A percentile compares a stretch with the other conserved stretches of the same genome.
Conservation (phyloP, 1,140 invertebrate genomes). For the Ephestia elutella region DNA sequence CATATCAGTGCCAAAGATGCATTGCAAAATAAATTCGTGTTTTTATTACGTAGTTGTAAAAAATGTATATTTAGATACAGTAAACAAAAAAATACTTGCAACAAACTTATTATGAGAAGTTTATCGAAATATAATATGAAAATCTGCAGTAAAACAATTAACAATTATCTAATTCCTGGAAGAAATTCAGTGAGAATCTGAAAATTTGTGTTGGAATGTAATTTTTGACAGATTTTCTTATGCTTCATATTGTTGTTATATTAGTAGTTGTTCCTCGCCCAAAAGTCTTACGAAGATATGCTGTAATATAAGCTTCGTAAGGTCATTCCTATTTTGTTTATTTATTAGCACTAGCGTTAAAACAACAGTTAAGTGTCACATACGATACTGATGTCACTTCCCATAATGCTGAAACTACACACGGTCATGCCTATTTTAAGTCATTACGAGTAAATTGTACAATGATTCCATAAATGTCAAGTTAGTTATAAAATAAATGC, state of each 20-base stretch:
- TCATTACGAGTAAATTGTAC: background rate
- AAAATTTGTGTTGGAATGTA: too few relatives aligned
- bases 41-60: constrained; percentile 18
- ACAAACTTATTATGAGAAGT: too few relatives aligned
- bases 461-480: background rate
- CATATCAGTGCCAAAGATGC: constrained; percentile 70
- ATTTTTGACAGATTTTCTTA: background rate
- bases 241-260: too few relatives aligned
- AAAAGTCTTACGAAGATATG: background rate
- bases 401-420: constrained; percentile 20
- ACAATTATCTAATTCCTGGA: too few relatives aligned
- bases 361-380: constrained; percentile 8
- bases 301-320: background rate
- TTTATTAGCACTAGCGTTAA: constrained; percentile 12
- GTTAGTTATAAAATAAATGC: too few relatives aligned
- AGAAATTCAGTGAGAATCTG: too few relatives aligned
- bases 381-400: constrained; percentile 45
- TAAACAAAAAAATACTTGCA: too few relatives aligned
- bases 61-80: too few relatives aligned
- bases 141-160: too few relatives aligned
- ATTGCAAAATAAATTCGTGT: constrained; percentile 45
- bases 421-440: background rate
- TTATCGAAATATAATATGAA: too few relatives aligned
- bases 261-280: background rate
- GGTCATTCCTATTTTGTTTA: background rate